Evolutionary conservation across 2,797 vertebrate genomes (phyloP), one percentile per base, ranked within the genome.

Genomic region (Sandelia bainsii): DNA sequence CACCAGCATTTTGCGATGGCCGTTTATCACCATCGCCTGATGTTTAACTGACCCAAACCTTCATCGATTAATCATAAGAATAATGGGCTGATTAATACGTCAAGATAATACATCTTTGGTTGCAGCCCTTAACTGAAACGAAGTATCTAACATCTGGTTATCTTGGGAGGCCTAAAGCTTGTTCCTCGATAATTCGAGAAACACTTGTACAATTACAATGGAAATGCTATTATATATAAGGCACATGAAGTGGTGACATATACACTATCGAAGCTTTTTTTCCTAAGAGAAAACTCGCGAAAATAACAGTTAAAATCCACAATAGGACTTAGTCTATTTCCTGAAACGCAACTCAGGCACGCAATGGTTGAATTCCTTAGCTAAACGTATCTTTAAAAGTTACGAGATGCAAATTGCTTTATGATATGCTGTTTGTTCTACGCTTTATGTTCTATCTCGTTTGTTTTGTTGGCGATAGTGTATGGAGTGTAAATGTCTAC

Each of bases 281-380:
- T 12, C 5, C 0, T 29, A 0, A 40, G 8, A 19, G 12, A 6
- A 60, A 64, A 42, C 5, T n/a, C 10, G 3, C 19, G 22, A 48
- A 60, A 65, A 32, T 0, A 46, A 53, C n/a, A 14, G 10, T 20
- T 5, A 44, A 19, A 68, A 32, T 34, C 22, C 39, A 39, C 6
- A 20, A 42, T 12, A 16, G 75, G 89, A 89, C 66, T 84, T 62
- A 0, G 89, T 85, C 85, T 93, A 93, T 88, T 85, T 89, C 81
- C 90, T 91, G 89, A 64, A 84, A 67, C 10, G 23, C 42, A 58
- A 57, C 42, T 27, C 23, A 2, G 12, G 20, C 13, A 54, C 48
- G 7, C 16, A 66, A 25, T 2, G 13, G 4, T 16, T 25, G 1
- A 3, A 0, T 46, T 10, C 16, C 4, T 8, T 6, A 1, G 9